A percentile compares a stretch with the other conserved stretches of the same genome.
Evolutionary conservation across 2,888 invertebrate species (phyloP).

Genomic region (Stegana nigrithorax): DNA sequence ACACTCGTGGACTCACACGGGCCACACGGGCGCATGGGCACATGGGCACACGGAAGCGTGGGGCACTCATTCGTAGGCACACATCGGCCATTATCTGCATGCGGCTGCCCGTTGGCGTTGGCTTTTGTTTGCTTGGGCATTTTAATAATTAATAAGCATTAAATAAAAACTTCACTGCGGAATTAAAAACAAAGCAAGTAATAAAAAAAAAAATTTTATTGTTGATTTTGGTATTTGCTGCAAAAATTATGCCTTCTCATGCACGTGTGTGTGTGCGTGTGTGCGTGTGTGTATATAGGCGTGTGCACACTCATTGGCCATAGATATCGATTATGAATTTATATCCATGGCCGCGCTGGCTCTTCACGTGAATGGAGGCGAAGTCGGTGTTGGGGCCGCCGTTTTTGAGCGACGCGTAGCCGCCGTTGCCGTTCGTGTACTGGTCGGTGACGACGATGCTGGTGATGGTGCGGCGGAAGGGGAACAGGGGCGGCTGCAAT

Average conservation of each 20-base stretch:
- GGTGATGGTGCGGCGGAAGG: slow-evolving; percentile 38
- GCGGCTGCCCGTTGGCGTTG: neutral
- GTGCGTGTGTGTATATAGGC: too few relatives aligned
- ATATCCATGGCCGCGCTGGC: slow-evolving; percentile 67
- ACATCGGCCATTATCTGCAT: too few relatives aligned
- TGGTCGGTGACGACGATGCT: slow-evolving; percentile 41
- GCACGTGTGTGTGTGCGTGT: too few relatives aligned
- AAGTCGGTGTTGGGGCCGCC: slow-evolving; percentile 41
- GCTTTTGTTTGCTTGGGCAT: neutral
- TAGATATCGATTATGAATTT: slow-evolving; percentile 67
- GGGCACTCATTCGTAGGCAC: too few relatives aligned
- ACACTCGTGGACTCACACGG: too few relatives aligned
- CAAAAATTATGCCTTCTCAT: too few relatives aligned
- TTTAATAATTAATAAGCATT: slow-evolving; percentile 1
- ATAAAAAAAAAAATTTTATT: neutral
- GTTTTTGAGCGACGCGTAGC: slow-evolving; percentile 36
- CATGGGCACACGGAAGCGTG: too few relatives aligned
- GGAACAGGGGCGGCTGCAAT: slow-evolving; percentile 27
- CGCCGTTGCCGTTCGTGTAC: slow-evolving; percentile 40
- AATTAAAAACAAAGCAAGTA: neutral
- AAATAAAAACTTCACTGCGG: neutral
- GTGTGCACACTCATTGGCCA: slow-evolving; percentile 42
- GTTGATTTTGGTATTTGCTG: neutral
- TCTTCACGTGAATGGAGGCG: slow-evolving; percentile 54
- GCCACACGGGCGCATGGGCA: too few relatives aligned